These are phyloP conservation scores for Hydropsyche tenuis DNA, from an alignment of 1,140 invertebrate genomes.

Conservation along the genomic window DNA sequence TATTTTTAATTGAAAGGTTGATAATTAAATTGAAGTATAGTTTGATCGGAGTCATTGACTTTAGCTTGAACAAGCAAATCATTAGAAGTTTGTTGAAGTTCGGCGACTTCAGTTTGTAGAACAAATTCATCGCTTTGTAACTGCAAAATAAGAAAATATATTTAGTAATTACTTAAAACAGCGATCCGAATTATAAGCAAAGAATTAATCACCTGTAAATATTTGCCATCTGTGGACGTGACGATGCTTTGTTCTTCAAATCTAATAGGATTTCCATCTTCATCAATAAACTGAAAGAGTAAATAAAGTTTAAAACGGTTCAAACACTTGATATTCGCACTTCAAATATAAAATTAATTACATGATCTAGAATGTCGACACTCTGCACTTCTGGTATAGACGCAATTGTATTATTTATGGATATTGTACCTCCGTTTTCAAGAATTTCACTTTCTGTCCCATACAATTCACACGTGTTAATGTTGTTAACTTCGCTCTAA, in stretches of 20 bases:
- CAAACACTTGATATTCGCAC: not conserved
- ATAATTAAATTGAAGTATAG: no score
- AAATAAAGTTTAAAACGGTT: not conserved
- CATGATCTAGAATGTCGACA: conserved; percentile 35
- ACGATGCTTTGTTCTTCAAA: conserved; percentile 68
- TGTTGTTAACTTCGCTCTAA: conserved; percentile 19
- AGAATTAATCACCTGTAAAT: conserved; percentile 59
- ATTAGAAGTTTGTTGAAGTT: not conserved
- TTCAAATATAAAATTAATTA: not conserved
- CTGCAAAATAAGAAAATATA: not conserved
- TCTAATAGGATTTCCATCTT: conserved; percentile 71
- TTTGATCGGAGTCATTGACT: not conserved
- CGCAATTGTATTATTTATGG: conserved; percentile 1
- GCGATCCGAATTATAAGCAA: not conserved
- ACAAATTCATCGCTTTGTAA: conserved; percentile 52
- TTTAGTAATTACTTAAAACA: conserved; percentile 23
- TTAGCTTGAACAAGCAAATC: not conserved
- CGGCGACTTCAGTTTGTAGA: not conserved
- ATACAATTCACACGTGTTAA: conserved; percentile 26
- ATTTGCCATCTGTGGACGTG: conserved; percentile 59
- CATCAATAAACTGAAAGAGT: conserved; percentile 66
- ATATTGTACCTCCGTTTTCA: not conserved
- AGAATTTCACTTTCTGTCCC: conserved; percentile 23
- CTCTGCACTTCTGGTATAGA: conserved; percentile 25
- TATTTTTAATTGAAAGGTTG: no score